Evolutionary conservation across 2,113 vertebrate species (phyloP), one percentile per base, ranked within the genome.

Genomic region (Bambusicola thoracicus): DNA sequence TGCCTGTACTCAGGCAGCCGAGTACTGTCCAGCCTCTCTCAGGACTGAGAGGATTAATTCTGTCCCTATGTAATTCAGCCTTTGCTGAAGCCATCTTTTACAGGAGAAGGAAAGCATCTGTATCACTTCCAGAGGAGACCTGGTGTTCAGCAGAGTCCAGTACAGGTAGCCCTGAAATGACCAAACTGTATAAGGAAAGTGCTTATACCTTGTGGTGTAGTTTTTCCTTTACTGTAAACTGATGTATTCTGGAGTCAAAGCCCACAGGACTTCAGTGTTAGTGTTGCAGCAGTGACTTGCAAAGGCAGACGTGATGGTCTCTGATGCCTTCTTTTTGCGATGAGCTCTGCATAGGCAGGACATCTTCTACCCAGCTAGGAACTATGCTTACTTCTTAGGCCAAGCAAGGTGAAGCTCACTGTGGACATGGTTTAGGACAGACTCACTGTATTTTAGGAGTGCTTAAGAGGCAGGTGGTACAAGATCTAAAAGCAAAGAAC

Each of bases 191-290:
- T 41, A 48, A 7, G 4, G 2, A 43, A 38, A 76, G 13, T 53
- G 30, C 3, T 84, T 75, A 67, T 19, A 40, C 3, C 8, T 36
- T 78, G 12, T 68, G 51, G n/a, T 32, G 22, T 1, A 44, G 7
- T 82, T 80, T 67, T 68, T 56, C 15, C 58, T 81, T 78, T 67
- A 22, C 25, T 68, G 10, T 29, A 30, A 69, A 40, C 30, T 43
- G 53, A 65, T 34, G 10, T 70, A 61, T 51, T 41, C 32, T 67
- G 91, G 34, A 59, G 24, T 32, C 56, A 92, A 72, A 92, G 27
- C 41, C 40, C n/a, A n/a, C 0, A 0, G 55, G 41, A 10, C 4
- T 75, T 19, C 32, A 20, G 29, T 18, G 48, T 27, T 32, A 29
- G 8, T 24, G 27, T 4, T 18, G 24, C 21, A 10, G 19, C 38